phyloP scores from a whole-genome alignment of 92 coral and sea anemone genomes.

The Metridium senile region DNA sequence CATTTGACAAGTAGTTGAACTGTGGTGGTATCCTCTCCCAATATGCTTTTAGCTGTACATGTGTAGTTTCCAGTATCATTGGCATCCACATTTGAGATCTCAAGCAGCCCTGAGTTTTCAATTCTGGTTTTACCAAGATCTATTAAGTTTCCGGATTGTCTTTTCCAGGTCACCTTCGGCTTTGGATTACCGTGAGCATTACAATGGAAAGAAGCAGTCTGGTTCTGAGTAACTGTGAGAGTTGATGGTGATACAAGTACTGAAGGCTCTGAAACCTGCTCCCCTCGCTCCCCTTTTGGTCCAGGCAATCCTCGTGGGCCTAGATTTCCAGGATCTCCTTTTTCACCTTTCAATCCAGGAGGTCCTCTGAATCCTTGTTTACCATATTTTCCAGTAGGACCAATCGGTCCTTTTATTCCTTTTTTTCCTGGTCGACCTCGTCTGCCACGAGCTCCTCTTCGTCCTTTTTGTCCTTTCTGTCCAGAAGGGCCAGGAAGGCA shows the following conservation, averaged over 20 bases:
- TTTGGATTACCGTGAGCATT: conserved; percentile 18
- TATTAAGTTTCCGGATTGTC: background rate
- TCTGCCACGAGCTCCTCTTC: background rate
- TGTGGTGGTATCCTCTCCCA: conserved; percentile 13
- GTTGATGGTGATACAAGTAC: conserved; percentile 17
- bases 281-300: background rate
- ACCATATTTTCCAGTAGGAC: too few relatives aligned
- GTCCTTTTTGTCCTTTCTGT: background rate
- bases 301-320: conserved; percentile 5
- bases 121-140: background rate
- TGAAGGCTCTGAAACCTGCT: conserved; percentile 21
- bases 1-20: conserved; percentile 43
- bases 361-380: conserved; percentile 28
- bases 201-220: conserved; percentile 5
- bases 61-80: conserved; percentile 48
- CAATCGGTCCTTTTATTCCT: conserved; percentile 29
- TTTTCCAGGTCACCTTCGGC: conserved; percentile 17
- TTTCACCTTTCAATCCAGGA: conserved; percentile 14
- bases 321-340: conserved; percentile 7
- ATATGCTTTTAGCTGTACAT: conserved; percentile 54
- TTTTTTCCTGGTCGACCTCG: conserved; percentile 15
- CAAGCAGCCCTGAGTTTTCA: background rate
- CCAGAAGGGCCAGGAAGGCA: background rate
- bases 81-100: conserved; percentile 2
- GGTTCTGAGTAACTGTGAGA: conserved; percentile 12